Percentiles rank a stretch among this genome's conserved stretches.
phyloP scores from a whole-genome alignment of 1,140 invertebrate species.

The Aradophagus sp. region DNA sequence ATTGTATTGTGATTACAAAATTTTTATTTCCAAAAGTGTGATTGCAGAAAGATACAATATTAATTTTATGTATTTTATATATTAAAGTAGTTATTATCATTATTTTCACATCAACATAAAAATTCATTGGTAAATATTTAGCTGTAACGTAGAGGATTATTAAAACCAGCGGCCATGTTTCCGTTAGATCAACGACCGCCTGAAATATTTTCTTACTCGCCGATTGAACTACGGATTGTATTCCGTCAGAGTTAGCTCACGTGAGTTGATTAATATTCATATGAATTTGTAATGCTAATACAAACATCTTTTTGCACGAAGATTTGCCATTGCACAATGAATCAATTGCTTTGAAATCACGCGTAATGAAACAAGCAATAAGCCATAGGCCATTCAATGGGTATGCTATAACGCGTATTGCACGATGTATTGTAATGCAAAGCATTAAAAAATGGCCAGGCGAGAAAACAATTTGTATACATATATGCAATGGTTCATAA shows the following conservation, averaged over 20 bases:
- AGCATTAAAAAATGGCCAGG: slow-evolving; percentile 35
- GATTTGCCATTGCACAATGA: slow-evolving; percentile 55
- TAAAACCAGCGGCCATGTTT: no score
- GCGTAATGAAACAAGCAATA: slow-evolving; percentile 54
- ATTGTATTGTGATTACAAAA: no score
- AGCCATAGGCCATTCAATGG: slow-evolving; percentile 51
- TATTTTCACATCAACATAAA: no score
- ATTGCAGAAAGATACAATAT: no score
- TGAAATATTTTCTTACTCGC: no score
- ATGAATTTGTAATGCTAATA: slow-evolving; percentile 57
- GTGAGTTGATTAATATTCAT: slow-evolving; percentile 50
- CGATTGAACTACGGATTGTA: slow-evolving; percentile 37
- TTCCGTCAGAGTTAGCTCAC: slow-evolving; percentile 27
- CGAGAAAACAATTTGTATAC: slow-evolving; percentile 53
- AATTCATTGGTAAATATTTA: no score
- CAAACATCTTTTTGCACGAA: slow-evolving; percentile 52
- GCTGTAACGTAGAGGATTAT: no score
- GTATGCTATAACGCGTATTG: slow-evolving; percentile 22
- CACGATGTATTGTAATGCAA: slow-evolving; percentile 42
- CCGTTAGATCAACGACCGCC: no score
- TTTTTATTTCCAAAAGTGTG: no score
- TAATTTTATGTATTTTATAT: no score
- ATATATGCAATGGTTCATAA: slow-evolving; percentile 38
- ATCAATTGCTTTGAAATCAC: slow-evolving; percentile 55
- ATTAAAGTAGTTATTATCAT: no score